These are phyloP conservation scores for Lates calcarifer DNA, from an alignment of 2,113 vertebrate genomes.

Conservation along the genomic window DNA sequence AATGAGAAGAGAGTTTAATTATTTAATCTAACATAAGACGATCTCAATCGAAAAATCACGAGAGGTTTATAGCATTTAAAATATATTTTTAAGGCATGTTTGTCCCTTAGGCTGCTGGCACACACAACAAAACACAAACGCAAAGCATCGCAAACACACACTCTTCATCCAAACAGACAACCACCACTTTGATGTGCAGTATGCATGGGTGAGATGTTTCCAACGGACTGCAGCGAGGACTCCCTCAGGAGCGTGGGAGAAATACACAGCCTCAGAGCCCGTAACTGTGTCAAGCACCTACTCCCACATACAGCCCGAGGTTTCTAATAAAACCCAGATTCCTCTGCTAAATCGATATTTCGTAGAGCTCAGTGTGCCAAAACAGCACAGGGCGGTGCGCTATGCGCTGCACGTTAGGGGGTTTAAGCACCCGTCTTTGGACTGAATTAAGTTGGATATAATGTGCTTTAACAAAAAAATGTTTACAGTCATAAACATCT, in stretches of 20 bases:
- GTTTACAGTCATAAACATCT: too few species aligned
- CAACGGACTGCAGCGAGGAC: constrained; percentile 43
- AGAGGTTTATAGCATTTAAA: not conserved
- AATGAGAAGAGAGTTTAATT: not conserved
- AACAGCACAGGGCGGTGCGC: constrained; percentile 15
- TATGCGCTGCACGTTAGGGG: constrained; percentile 3
- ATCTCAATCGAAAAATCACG: too few species aligned
- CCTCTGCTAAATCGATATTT: constrained; percentile 66
- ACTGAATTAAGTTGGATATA: not conserved
- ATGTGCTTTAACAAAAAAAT: not conserved
- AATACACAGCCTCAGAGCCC: constrained; percentile 62
- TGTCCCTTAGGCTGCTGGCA: constrained; percentile 12
- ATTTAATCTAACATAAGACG: not conserved
- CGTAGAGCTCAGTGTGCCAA: constrained; percentile 20
- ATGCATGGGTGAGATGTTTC: constrained; percentile 63
- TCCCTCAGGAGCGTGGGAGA: constrained; percentile 78
- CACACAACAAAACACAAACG: constrained; percentile 21
- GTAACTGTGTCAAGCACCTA: constrained; percentile 73
- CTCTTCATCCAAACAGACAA: constrained; percentile 25
- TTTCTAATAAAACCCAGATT: constrained; percentile 61
- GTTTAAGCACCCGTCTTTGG: not conserved
- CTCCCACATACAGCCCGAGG: constrained; percentile 72
- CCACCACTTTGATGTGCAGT: constrained; percentile 35
- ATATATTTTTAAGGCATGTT: constrained; percentile 18
- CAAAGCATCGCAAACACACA: not conserved